Percentiles rank a stretch among this genome's conserved stretches.
phyloP scores from a whole-genome alignment of 2,888 invertebrate species.

The Sarcophaga rosellei region DNA sequence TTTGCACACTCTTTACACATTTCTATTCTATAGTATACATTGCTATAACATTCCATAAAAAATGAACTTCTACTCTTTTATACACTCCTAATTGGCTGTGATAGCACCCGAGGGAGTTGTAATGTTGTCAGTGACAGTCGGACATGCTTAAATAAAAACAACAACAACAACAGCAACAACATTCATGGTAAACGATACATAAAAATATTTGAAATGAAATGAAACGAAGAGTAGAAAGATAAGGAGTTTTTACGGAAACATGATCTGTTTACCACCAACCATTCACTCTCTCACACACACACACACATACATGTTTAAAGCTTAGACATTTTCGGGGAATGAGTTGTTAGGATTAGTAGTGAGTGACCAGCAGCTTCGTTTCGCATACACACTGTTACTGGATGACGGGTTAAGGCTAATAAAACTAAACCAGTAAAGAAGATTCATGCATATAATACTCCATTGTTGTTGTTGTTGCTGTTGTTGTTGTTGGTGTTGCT shows the following conservation, averaged over 20 bases:
- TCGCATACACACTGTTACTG: background rate
- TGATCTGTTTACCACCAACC: slow-evolving; percentile 6
- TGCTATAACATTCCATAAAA: slow-evolving; percentile 38
- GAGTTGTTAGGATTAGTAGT: slow-evolving; percentile 18
- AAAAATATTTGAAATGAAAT: background rate
- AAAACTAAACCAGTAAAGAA: slow-evolving; percentile 50
- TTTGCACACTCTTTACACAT: background rate
- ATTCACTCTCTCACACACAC: background rate
- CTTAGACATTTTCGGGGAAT: background rate
- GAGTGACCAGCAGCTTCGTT: slow-evolving; percentile 61
- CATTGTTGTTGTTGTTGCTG: background rate
- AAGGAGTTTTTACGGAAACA: slow-evolving; percentile 10
- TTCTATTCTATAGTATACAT: slow-evolving; percentile 19
- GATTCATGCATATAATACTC: background rate
- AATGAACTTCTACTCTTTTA: slow-evolving; percentile 39
- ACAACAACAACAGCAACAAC: slow-evolving; percentile 35
- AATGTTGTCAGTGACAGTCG: slow-evolving; percentile 74
- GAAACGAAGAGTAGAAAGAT: slow-evolving; percentile 1
- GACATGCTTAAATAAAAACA: slow-evolving; percentile 58
- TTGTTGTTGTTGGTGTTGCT: too few species aligned
- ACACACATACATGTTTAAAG: background rate
- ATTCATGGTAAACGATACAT: slow-evolving; percentile 32
- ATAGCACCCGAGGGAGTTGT: slow-evolving; percentile 80
- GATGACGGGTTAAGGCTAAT: slow-evolving; percentile 66
- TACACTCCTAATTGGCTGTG: slow-evolving; percentile 81